A percentile compares a stretch with the other conserved stretches of the same genome.
These are phyloP conservation scores for Balaeniceps rex DNA, from an alignment of 2,113 vertebrate genomes.

Conservation along the genomic window DNA sequence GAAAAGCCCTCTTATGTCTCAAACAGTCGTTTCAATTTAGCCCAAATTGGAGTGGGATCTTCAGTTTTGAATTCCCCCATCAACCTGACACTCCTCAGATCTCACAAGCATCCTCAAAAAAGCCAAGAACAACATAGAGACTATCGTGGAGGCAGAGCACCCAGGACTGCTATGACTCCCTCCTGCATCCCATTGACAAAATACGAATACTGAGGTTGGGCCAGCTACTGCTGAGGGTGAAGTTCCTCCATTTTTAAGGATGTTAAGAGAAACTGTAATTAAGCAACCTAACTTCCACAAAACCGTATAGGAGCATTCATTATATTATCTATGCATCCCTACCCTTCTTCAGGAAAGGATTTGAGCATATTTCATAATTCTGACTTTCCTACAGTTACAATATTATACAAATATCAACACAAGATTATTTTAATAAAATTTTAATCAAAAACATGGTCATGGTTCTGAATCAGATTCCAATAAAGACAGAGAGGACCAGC, in stretches of 20 bases:
- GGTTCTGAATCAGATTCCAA: background rate
- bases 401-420: background rate
- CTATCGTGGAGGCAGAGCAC: fast-evolving
- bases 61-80: background rate
- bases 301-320: background rate
- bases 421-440: background rate
- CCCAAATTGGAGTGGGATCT: background rate
- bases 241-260: background rate
- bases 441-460: background rate
- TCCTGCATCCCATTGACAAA: background rate
- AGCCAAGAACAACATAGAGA: background rate
- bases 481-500: background rate
- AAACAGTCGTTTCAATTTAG: background rate
- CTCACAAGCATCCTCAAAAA: background rate
- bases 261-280: background rate
- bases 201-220: background rate
- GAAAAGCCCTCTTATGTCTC: background rate
- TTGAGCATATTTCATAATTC: background rate
- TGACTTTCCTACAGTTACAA: background rate
- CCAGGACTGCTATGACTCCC: background rate
- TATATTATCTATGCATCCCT: background rate
- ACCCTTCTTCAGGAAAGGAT: background rate
- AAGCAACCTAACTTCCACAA: background rate
- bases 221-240: background rate
- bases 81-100: background rate